These are phyloP conservation scores for Umimayanthus chanpuru DNA, from an alignment of 92 coral and sea anemone genomes.

Conservation along the genomic window DNA sequence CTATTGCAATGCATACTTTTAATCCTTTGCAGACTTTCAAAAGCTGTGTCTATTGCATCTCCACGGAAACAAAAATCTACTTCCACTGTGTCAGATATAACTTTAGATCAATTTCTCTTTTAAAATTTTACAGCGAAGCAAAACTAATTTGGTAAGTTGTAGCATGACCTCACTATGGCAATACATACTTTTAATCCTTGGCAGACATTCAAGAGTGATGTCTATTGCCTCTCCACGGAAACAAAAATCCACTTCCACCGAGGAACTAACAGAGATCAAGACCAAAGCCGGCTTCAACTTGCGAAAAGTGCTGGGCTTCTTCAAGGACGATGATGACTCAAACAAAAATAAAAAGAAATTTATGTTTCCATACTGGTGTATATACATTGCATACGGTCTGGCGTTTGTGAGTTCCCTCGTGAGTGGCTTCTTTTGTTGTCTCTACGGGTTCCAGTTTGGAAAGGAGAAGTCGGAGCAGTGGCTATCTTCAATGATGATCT, in stretches of 20 bases:
- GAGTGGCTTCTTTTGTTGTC: constrained; percentile 67
- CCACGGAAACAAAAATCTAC: background rate
- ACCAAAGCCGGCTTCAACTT: constrained; percentile 34
- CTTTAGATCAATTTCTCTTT: too few species aligned
- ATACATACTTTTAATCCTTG: background rate
- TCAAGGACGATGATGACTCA: constrained; percentile 56
- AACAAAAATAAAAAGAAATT: constrained; percentile 63
- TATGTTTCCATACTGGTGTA: constrained; percentile 86
- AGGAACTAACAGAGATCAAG: constrained; percentile 6
- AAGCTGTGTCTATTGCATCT: background rate
- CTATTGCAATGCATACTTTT: too few species aligned
- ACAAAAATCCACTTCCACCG: constrained; percentile 6
- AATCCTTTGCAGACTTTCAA: constrained; percentile 6
- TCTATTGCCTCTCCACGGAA: background rate
- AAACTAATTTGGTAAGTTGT: too few species aligned
- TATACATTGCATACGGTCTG: constrained; percentile 77
- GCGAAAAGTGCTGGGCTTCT: constrained; percentile 41
- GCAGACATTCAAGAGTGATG: constrained; percentile 6
- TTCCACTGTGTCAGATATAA: background rate
- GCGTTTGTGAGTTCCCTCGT: constrained; percentile 65
- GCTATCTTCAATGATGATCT: constrained; percentile 85
- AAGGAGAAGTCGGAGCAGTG: constrained; percentile 83
- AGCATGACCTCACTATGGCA: background rate
- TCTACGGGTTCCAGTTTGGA: constrained; percentile 85
- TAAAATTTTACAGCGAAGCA: too few species aligned